Evolutionary conservation across 2,888 invertebrate genomes (phyloP).

Genomic region (Noctuana brunneofusca): DNA sequence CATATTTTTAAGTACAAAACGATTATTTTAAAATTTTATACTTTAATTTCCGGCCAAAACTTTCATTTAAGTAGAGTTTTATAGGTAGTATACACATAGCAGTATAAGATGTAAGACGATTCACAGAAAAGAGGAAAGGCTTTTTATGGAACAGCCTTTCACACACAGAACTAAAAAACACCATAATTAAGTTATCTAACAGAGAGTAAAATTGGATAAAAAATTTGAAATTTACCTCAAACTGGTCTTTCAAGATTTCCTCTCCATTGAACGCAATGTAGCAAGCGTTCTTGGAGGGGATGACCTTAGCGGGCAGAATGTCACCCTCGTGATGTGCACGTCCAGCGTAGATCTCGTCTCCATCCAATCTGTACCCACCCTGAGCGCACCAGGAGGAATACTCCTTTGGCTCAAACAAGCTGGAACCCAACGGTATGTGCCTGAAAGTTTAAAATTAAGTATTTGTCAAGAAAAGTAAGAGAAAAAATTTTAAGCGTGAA

Average conservation of each 20-base stretch:
- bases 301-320: slow-evolving; percentile 86
- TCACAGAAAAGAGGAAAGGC: no score
- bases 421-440: slow-evolving; percentile 79
- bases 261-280: slow-evolving; percentile 85
- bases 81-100: no score
- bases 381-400: slow-evolving; percentile 74
- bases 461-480: neutral
- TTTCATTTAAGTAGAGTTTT: no score
- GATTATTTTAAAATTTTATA: no score
- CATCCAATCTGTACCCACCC: slow-evolving; percentile 87
- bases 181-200: no score
- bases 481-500: neutral
- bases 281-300: slow-evolving; percentile 85
- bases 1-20: no score
- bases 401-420: slow-evolving; percentile 75
- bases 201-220: no score
- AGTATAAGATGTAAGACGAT: no score
- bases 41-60: no score
- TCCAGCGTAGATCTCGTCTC: slow-evolving; percentile 88
- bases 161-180: no score
- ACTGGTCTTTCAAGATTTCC: slow-evolving; percentile 85
- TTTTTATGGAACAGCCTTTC: no score
- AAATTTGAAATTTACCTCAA: slow-evolving; percentile 74
- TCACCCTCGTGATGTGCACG: slow-evolving; percentile 86
- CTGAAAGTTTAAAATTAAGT: slow-evolving; percentile 47